Evolutionary conservation across 2,797 vertebrate species (phyloP), one percentile per base, ranked within the genome.

Genomic region (Benthosema pterotum): DNA sequence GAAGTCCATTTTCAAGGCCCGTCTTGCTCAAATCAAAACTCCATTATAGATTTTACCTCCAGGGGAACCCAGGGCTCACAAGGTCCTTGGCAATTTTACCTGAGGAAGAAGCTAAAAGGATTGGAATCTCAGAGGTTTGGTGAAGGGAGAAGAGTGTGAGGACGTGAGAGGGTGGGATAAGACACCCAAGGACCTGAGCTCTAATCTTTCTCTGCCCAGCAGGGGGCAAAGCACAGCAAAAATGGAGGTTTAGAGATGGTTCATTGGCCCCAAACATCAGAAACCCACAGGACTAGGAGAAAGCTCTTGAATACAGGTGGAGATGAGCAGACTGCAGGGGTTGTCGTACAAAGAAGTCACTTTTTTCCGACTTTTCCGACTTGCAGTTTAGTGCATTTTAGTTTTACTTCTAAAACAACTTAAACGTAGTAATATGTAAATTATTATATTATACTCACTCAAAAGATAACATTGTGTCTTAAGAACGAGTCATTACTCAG

Each of bases 171-270:
- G 83, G 88, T 94, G 90, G 89, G 83, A 88, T 82, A 77, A 71
- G 32, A 72, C 83, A 94, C 94, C 94, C 93, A 93, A 75, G 91
- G 92, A 95, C 91, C 91, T 87, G 78, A 92, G 91, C 93, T 92
- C 91, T 94, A 90, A 93, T 93, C 94, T 93, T 89, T 86, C 82
- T 91, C 87, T 84, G 92, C 92, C 95, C 94, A 94, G 93, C 93
- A 94, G 91, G 91, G 89, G 91, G 90, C 90, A 92, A 94, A 89
- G 89, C 85, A 83, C 86, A 85, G 83, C 69, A 93, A 94, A 93
- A 93, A 94, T 92, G 87, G 92, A 94, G 93, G 96, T 95, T 95
- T 95, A 93, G 80, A 91, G 93, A 91, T 85, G 89, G 93, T 95
- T 93, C 91, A 93, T 89, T 91, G 91, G 87, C 90, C 91, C 86